Conservation (phyloP, 2,888 invertebrate genomes). For the Tupiocoris notatus region DNA sequence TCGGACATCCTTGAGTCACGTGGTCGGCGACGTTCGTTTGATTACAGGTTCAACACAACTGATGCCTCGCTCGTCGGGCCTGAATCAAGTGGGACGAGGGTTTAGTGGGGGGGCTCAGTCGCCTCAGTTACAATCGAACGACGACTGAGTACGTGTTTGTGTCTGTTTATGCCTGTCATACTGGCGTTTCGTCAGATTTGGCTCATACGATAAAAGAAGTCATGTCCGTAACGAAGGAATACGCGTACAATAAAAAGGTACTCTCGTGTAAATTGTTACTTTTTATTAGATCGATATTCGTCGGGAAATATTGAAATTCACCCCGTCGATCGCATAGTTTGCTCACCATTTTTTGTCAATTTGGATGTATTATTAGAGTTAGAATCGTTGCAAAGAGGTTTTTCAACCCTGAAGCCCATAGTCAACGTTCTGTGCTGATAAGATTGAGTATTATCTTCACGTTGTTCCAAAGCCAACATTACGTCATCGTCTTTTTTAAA, state of each 20-base stretch:
- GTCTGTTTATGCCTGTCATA: not conserved
- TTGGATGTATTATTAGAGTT: too few relatives aligned
- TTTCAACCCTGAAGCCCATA: too few relatives aligned
- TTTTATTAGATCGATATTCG: too few relatives aligned
- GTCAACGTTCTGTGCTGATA: too few relatives aligned
- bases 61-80: not conserved
- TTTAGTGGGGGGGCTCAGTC: not conserved
- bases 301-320: too few relatives aligned
- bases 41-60: not conserved
- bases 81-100: not conserved
- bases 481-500: too few relatives aligned
- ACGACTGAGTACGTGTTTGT: not conserved
- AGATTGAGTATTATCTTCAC: too few relatives aligned
- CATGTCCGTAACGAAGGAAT: not conserved
- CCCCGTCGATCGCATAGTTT: too few relatives aligned
- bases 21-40: not conserved
- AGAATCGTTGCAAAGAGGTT: too few relatives aligned
- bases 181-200: not conserved
- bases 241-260: not conserved
- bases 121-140: not conserved
- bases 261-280: too few relatives aligned
- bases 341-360: too few relatives aligned
- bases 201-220: not conserved
- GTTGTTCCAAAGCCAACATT: too few relatives aligned
- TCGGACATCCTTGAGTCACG: not conserved